Evolutionary conservation across 2,888 invertebrate genomes (phyloP).

Genomic region (Gisinianus flammeolus): DNA sequence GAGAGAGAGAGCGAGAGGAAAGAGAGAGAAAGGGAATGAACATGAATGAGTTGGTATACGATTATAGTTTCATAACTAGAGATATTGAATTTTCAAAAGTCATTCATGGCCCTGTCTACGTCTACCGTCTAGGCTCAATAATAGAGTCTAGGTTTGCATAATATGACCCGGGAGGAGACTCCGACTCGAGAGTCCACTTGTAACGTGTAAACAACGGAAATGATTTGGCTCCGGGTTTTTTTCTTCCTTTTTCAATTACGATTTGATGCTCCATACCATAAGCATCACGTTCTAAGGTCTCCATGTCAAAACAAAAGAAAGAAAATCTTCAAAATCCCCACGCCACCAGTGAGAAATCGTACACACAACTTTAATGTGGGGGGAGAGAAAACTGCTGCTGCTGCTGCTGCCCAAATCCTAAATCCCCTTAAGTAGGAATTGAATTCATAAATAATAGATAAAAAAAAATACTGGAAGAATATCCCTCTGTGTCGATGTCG

Average conservation of each 20-base stretch:
- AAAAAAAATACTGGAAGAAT: too few species aligned
- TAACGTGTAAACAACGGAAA: conserved; percentile 43
- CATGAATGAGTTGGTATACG: conserved; percentile 17
- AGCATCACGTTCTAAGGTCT: background rate
- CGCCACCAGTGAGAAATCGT: background rate
- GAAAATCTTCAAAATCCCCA: background rate
- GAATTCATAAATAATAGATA: background rate
- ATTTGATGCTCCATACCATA: background rate
- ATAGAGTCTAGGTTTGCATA: too few species aligned
- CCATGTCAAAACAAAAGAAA: conserved; percentile 3
- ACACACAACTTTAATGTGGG: background rate
- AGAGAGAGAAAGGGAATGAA: background rate
- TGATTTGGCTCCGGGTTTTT: conserved; percentile 41
- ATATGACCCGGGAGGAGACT: background rate
- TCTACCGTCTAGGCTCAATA: background rate
- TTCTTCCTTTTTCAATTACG: background rate
- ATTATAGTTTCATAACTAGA: conserved; percentile 12
- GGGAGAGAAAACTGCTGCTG: background rate
- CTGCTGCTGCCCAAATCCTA: background rate
- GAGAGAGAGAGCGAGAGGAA: background rate
- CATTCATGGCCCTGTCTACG: conserved; percentile 15
- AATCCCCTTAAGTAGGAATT: background rate
- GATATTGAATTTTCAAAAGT: conserved; percentile 11
- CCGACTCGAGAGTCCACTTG: background rate
- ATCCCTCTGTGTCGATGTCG: background rate